phyloP scores from a whole-genome alignment of 30 jellyfish, hydroid and myxozoan genomes.

The Turritopsis rubra region DNA sequence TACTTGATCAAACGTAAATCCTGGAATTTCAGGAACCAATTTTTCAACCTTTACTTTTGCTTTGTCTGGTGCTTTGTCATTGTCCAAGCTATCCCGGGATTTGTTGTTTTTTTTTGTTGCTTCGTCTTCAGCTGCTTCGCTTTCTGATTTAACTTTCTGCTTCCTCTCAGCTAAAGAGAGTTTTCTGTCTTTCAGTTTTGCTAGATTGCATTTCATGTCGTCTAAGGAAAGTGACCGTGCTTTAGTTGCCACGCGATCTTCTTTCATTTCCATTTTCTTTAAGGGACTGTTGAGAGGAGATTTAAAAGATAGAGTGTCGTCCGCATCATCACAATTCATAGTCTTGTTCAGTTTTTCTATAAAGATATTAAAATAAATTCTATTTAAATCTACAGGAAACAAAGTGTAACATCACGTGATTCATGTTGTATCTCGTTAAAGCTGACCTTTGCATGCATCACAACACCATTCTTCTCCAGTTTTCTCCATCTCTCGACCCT shows the following conservation, averaged over 20 bases:
- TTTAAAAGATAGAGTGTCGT: not conserved
- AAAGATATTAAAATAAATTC: not conserved
- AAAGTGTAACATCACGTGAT: not conserved
- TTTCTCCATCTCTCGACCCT: constrained; percentile 94
- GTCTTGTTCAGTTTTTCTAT: not conserved
- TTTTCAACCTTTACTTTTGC: not conserved
- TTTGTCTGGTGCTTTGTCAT: not conserved
- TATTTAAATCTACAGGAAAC: too few relatives aligned
- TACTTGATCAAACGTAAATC: constrained; percentile 28
- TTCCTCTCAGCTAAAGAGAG: not conserved
- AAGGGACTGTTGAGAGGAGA: constrained; percentile 39
- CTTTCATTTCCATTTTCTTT: not conserved
- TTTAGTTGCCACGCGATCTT: not conserved
- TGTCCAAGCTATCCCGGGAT: not conserved
- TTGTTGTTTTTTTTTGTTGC: not conserved
- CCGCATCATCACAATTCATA: not conserved
- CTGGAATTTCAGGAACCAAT: not conserved
- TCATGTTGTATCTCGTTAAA: not conserved
- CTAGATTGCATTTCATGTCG: constrained; percentile 5
- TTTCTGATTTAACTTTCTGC: not conserved
- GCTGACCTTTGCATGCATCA: constrained; percentile 67
- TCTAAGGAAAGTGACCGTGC: constrained; percentile 22
- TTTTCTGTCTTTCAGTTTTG: constrained; percentile 8
- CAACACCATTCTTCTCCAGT: constrained; percentile 99
- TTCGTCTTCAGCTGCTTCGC: not conserved